phyloP scores from a whole-genome alignment of 2,113 vertebrate species.

The Hippoglossus stenolepis region DNA sequence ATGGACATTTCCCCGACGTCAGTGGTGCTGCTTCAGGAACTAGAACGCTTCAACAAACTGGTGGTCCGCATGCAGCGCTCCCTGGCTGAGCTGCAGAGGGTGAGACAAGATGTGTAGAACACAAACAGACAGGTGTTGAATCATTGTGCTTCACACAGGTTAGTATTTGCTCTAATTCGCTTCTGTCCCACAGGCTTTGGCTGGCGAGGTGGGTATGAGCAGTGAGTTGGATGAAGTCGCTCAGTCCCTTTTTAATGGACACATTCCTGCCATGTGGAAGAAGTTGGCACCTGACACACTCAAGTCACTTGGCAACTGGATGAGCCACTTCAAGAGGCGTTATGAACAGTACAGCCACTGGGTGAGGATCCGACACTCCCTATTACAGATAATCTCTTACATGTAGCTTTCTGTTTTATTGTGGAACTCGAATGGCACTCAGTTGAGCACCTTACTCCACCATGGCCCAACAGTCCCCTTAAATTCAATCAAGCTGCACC shows the following conservation, averaged over 20 bases:
- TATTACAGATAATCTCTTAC: neutral
- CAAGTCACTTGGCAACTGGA: constrained; percentile 95
- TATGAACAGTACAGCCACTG: constrained; percentile 89
- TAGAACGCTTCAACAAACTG: constrained; percentile 93
- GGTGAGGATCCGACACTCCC: constrained; percentile 83
- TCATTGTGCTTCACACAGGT: neutral
- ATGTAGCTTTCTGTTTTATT: neutral
- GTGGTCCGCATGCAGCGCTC: constrained; percentile 86
- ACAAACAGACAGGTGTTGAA: neutral
- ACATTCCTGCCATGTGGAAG: constrained; percentile 93
- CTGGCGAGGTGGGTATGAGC: constrained; percentile 97
- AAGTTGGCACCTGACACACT: constrained; percentile 92
- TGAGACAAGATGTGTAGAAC: constrained; percentile 58
- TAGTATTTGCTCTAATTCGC: constrained; percentile 3
- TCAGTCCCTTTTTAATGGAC: constrained; percentile 89
- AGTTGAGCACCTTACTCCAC: too few species aligned
- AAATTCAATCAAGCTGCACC: too few species aligned
- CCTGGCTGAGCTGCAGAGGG: constrained; percentile 88
- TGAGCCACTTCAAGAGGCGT: constrained; percentile 89
- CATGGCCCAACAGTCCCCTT: too few species aligned
- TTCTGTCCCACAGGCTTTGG: constrained; percentile 87
- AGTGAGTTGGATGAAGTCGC: constrained; percentile 92
- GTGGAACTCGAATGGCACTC: neutral
- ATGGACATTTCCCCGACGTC: constrained; percentile 83
- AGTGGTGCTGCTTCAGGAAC: constrained; percentile 94